These are phyloP conservation scores for Hemiscyllium ocellatum DNA, from an alignment of 2,113 vertebrate genomes.

Conservation along the genomic window DNA sequence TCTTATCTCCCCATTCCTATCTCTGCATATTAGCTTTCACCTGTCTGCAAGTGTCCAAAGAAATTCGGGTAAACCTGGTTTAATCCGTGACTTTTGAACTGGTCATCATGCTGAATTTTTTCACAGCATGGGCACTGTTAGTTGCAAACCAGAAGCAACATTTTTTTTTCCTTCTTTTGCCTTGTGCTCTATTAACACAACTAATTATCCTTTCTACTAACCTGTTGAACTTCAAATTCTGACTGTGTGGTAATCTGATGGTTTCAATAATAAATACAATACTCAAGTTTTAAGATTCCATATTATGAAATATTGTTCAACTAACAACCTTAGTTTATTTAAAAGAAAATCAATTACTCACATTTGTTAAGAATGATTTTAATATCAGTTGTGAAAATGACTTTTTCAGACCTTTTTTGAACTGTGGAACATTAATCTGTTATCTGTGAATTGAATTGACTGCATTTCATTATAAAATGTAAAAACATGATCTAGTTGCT, in stretches of 20 bases:
- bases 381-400: conserved; percentile 15
- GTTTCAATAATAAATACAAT: conserved; percentile 5
- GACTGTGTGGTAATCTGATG: conserved; percentile 6
- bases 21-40: conserved; percentile 33
- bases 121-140: conserved; percentile 27
- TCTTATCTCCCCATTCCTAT: conserved; percentile 52
- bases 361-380: background rate
- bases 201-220: conserved; percentile 3
- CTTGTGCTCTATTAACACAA: conserved; percentile 13
- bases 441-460: background rate
- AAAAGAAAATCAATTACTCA: background rate
- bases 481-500: background rate
- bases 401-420: background rate
- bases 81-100: conserved; percentile 22
- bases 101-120: conserved; percentile 7
- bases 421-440: background rate
- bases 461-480: background rate
- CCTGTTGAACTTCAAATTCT: conserved; percentile 19
- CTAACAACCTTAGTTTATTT: background rate
- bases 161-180: conserved; percentile 21
- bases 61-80: conserved; percentile 35
- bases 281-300: background rate
- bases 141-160: background rate
- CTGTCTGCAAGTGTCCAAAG: conserved; percentile 33
- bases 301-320: background rate